These are phyloP conservation scores for Hylomyscus alleni DNA, from an alignment of 2,797 vertebrate genomes.

Conservation along the genomic window DNA sequence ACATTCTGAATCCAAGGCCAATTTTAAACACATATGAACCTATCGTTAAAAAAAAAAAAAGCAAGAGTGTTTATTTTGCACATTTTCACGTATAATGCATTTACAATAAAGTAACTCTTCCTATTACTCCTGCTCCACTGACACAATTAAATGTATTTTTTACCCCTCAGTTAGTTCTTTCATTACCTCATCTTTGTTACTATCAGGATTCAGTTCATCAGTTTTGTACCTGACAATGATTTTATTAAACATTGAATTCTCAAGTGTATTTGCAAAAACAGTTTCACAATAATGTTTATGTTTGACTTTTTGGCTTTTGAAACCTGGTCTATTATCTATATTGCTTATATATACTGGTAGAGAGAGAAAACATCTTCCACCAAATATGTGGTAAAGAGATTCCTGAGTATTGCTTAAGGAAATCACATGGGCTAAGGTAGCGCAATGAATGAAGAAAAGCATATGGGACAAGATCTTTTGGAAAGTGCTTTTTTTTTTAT, in stretches of 20 bases:
- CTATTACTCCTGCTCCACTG: constrained; percentile 3
- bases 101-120: not conserved
- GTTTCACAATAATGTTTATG: not conserved
- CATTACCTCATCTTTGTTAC: not conserved
- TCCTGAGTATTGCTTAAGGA: not conserved
- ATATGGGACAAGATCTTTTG: not conserved
- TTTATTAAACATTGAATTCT: not conserved
- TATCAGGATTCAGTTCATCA: not conserved
- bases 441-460: not conserved
- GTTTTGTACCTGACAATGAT: not conserved
- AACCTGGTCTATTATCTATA: not conserved
- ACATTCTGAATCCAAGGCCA: not conserved
- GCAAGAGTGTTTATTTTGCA: too few species aligned
- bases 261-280: not conserved
- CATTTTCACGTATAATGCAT: not conserved
- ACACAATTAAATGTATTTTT: not conserved
- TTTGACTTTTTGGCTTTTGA: not conserved
- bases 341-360: not conserved
- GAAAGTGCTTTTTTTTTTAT: too few species aligned
- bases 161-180: not conserved
- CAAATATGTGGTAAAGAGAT: not conserved
- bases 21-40: not conserved
- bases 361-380: not conserved
- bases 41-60: not conserved
- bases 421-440: not conserved